Base-by-base conservation (phyloP, 2,113 vertebrate genomes). In the Myxocyprinus asiaticus region DNA sequence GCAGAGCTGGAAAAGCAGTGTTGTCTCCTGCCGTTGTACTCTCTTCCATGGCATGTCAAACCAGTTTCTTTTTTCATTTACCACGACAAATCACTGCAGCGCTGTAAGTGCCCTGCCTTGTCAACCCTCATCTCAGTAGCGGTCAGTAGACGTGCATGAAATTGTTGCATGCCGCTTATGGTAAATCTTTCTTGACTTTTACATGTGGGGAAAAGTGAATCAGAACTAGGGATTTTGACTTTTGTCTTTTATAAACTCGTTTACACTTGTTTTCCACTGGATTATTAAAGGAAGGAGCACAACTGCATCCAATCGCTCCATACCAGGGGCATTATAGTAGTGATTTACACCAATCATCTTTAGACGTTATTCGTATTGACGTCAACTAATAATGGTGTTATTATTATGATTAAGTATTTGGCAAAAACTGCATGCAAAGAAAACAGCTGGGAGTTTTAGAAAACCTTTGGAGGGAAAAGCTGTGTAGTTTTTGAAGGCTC, bases 331-430 rank as follows among this genome's bases (percentile, higher is more conserved):
- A 86, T 88, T 78, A 72, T 22, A 14, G 59, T 58, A 84, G 85
- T 81, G 87, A 89, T 83, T 89, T 87, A 85, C 79, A 83, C 74
- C 80, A 87, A 84, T 86, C 84, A 68, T 76, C 74, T 85, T 88
- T 74, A 77, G 83, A 74, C 74, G 84, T 82, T 86, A 80, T 85
- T 90, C 82, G 81, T 81, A 86, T 84, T 90, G 87, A 90, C 87
- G 88, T 91, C 89, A 88, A 85, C 84, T 70, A 11, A 86, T 85
- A 86, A 86, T 87, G 85, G 80, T 86, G 86, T 84, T 90, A 80
- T 89, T 88, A 85, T 83, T 86, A 83, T 78, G 58, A 85, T 88
- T 81, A 89, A 87, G 83, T 84, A 76, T 87, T 85, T 90, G 89
- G 90, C 87, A 15, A 70, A 70, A 82, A 87, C 42, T 22, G 68